Evolutionary conservation across 2,888 invertebrate species (phyloP), one percentile per base, ranked within the genome.

Genomic region (Heliconius aoede): DNA sequence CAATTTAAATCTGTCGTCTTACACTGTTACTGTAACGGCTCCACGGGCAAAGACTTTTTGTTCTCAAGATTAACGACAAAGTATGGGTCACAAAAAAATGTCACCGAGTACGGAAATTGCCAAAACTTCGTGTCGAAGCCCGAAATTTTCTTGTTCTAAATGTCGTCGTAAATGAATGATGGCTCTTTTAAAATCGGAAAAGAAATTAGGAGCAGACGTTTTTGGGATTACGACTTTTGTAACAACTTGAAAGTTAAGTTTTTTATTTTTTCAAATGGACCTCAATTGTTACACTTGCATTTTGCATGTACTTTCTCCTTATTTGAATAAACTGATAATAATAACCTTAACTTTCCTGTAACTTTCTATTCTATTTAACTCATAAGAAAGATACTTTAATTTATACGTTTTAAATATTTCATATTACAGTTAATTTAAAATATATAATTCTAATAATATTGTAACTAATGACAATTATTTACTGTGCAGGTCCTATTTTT

Each of bases 171-270:
- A 93, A 93, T 93, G 92, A 93, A 92, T 92, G 91, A 93, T 93
- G 91, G 91, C 89, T 92, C 91, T 93, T 92, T 93, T 92, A 90
- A 91, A 92, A 93, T 92, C 92, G 91, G 91, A 86, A 92, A 93
- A 93, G 91, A 92, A 93, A 93, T 93, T 93, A 92, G 90, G 90
- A 91, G 92, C 92, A 93, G 91, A 91, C 92, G 92, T 93, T 92
- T 91, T 91, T 88, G 85, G 91, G 89, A 91, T 92, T 91, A 92
- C 90, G 90, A 91, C 91, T 92, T 92, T 89, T 87, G 88, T 88
- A 89, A 90, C 88, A 89, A 89, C 86, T 88, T 86, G 86, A 87
- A 87, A 86, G 74, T 79, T 71, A 74, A 77, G 74, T 74, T 78
- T 78, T 74, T 74, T 58, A 64, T 72, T 68, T 79, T 73, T 79